Percentiles rank a stretch among this genome's conserved stretches.
These are phyloP conservation scores for Pangasius krempfi DNA, from an alignment of 2,797 vertebrate genomes.

Conservation along the genomic window DNA sequence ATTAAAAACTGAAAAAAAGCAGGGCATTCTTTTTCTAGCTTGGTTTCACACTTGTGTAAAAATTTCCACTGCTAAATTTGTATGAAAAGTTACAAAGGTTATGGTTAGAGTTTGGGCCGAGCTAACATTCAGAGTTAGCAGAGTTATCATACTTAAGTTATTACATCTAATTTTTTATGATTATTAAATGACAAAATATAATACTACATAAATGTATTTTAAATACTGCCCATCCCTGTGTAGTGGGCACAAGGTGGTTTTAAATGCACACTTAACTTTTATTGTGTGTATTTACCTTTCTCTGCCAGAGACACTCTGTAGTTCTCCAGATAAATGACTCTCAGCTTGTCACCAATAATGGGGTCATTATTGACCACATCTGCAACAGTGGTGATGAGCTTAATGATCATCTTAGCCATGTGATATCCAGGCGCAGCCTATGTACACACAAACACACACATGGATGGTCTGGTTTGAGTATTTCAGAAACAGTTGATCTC, in stretches of 20 bases:
- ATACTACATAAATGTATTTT: background rate
- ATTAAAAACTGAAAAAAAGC: background rate
- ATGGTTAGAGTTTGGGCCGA: background rate
- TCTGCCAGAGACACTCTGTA: slow-evolving; percentile 97
- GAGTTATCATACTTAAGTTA: background rate
- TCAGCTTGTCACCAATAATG: slow-evolving; percentile 85
- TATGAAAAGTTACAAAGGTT: background rate
- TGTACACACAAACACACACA: slow-evolving; percentile 53
- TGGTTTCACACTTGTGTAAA: background rate
- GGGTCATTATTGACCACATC: slow-evolving; percentile 91
- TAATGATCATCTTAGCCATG: slow-evolving; percentile 98
- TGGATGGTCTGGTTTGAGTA: background rate
- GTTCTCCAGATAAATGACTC: slow-evolving; percentile 95
- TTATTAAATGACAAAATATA: background rate
- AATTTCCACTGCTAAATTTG: background rate
- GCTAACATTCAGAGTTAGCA: background rate
- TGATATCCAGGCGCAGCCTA: slow-evolving; percentile 96
- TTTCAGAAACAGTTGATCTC: background rate
- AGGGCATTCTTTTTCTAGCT: background rate
- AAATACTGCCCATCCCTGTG: background rate
- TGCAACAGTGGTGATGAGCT: slow-evolving; percentile 88
- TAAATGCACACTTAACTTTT: background rate
- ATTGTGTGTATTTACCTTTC: slow-evolving; percentile 79
- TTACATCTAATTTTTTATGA: background rate
- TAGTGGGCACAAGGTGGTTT: background rate